Evolutionary conservation across 2,797 vertebrate genomes (phyloP).

Genomic region (Merluccius polli): DNA sequence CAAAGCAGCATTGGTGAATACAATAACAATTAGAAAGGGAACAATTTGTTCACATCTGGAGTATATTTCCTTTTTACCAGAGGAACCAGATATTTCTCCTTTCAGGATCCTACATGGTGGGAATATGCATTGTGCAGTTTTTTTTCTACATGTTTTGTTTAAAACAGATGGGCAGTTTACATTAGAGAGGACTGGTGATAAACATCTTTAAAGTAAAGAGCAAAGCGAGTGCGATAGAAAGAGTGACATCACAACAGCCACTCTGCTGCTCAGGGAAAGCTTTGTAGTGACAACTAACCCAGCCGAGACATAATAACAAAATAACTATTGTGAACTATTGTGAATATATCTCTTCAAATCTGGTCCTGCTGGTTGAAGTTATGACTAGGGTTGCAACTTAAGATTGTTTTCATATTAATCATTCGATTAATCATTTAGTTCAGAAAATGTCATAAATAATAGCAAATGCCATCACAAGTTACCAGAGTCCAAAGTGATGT

Average conservation of each 20-base stretch:
- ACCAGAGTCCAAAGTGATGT: no score
- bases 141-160: constrained; percentile 45
- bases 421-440: no score
- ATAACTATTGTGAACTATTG: neutral
- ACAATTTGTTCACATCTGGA: constrained; percentile 74
- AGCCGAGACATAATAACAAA: neutral
- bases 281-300: neutral
- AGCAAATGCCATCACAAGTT: no score
- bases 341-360: constrained; percentile 11
- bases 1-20: constrained; percentile 48
- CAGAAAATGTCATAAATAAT: no score
- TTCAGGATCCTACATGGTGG: constrained; percentile 31
- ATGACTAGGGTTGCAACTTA: no score
- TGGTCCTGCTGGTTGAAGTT: constrained; percentile 7
- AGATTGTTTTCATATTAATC: neutral
- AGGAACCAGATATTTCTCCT: constrained; percentile 35
- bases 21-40: constrained; percentile 59
- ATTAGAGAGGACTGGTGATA: constrained; percentile 41
- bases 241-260: neutral
- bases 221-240: neutral
- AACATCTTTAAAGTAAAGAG: neutral
- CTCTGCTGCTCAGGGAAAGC: neutral
- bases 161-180: constrained; percentile 67
- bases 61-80: constrained; percentile 61
- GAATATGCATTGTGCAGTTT: constrained; percentile 31